These are phyloP conservation scores for Megathymus violae DNA, from an alignment of 1,140 invertebrate species.

Conservation along the genomic window DNA sequence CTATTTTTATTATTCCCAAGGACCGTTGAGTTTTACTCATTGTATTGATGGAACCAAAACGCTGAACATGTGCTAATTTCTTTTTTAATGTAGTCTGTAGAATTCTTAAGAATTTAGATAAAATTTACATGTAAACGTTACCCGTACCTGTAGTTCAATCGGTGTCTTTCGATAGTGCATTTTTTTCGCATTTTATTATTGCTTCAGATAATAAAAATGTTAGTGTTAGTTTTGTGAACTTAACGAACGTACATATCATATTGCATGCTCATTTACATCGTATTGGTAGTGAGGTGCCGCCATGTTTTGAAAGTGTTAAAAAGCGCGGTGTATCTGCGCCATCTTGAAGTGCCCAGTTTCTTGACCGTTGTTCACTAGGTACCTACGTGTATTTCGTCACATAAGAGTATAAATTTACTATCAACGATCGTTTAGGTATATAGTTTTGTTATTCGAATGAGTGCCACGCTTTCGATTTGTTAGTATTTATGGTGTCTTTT, in stretches of 20 bases:
- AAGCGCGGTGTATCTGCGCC: background rate
- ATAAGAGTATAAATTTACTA: background rate
- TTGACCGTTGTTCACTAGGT: background rate
- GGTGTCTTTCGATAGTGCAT: conserved; percentile 24
- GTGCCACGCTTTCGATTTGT: background rate
- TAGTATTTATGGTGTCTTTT: background rate
- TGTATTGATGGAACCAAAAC: background rate
- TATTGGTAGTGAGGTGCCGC: conserved; percentile 10
- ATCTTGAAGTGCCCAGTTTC: background rate
- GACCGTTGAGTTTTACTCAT: background rate
- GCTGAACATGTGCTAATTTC: background rate
- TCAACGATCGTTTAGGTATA: background rate
- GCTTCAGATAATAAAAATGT: background rate
- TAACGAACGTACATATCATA: conserved; percentile 7
- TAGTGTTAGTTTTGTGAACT: background rate
- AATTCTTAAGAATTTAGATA: conserved; percentile 25
- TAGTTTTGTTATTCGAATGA: background rate
- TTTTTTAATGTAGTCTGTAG: conserved; percentile 3
- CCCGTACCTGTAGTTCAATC: conserved; percentile 23
- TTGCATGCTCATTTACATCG: conserved; percentile 5
- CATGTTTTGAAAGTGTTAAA: background rate
- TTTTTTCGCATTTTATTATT: conserved; percentile 20
- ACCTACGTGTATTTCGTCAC: no score
- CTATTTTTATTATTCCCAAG: background rate
- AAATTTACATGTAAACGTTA: conserved; percentile 29